phyloP scores from a whole-genome alignment of 2,113 vertebrate species.

The Vicugna pacos region DNA sequence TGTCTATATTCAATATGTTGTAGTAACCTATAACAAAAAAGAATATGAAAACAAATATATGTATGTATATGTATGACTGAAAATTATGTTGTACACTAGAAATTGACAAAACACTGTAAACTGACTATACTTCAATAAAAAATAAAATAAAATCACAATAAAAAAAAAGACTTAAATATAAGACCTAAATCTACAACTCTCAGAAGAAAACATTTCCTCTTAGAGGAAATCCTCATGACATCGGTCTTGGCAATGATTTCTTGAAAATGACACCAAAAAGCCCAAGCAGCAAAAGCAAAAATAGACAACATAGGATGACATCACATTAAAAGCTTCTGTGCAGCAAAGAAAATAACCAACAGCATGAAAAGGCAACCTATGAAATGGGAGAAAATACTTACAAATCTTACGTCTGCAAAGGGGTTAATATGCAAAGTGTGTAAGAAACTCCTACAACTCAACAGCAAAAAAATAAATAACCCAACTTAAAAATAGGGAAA shows the following conservation, averaged over 20 bases:
- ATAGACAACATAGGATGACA: neutral
- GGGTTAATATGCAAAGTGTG: neutral
- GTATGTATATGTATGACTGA: too few relatives aligned
- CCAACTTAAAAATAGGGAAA: neutral
- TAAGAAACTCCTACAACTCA: neutral
- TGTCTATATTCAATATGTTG: too few relatives aligned
- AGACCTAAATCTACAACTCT: neutral
- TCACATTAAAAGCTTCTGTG: neutral
- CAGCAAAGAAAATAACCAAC: neutral
- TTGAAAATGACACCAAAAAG: neutral
- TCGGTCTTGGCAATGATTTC: neutral
- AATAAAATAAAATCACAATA: too few relatives aligned
- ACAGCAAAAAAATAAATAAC: neutral
- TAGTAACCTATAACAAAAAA: too few relatives aligned
- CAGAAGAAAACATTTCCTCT: neutral
- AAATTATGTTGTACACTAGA: too few relatives aligned
- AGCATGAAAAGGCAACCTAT: neutral
- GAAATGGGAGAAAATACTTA: too few relatives aligned
- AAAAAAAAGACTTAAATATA: neutral
- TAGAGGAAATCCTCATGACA: neutral
- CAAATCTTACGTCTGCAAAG: too few relatives aligned
- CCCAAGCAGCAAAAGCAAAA: neutral
- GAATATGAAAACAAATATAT: too few relatives aligned
- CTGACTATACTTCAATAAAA: too few relatives aligned
- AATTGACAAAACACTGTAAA: too few relatives aligned